A percentile compares a stretch with the other conserved stretches of the same genome.
phyloP scores from a whole-genome alignment of 2,888 invertebrate species.

The Onchidella celtica region DNA sequence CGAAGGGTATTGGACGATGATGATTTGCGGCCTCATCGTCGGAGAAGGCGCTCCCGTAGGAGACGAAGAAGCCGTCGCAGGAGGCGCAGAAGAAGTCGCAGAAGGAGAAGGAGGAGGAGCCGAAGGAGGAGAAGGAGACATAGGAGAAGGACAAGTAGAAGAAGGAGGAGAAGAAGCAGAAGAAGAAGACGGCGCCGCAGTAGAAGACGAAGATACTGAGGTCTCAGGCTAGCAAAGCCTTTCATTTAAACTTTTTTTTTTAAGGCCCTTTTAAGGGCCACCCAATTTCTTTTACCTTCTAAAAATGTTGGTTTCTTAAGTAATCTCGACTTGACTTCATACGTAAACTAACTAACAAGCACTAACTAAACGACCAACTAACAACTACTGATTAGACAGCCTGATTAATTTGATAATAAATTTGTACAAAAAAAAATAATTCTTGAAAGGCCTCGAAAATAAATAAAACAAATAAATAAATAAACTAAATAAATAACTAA shows the following conservation, averaged over 20 bases:
- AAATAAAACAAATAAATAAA: not conserved
- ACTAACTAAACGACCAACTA: not conserved
- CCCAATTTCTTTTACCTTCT: not conserved
- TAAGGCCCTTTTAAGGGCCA: constrained; percentile 31
- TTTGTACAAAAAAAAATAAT: too few species aligned
- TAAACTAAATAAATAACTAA: not conserved
- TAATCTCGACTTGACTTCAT: too few species aligned
- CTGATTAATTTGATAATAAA: not conserved
- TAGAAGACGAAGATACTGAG: not conserved
- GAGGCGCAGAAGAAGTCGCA: not conserved
- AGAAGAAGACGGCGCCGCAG: not conserved
- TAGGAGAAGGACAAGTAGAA: not conserved
- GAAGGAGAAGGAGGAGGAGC: constrained; percentile 9
- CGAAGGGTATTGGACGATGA: constrained; percentile 13
- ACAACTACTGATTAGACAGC: not conserved
- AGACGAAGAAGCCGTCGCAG: not conserved
- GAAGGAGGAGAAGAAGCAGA: constrained; percentile 1
- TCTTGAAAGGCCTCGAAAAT: not conserved
- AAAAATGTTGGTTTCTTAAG: constrained; percentile 1
- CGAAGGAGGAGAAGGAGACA: not conserved
- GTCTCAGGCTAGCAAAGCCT: not conserved
- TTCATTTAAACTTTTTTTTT: not conserved
- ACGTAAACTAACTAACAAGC: not conserved
- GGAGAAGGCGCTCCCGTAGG: not conserved
- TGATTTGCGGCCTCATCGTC: not conserved